Conservation (phyloP, 2,888 invertebrate genomes). For the Sarcophaga carnaria region DNA sequence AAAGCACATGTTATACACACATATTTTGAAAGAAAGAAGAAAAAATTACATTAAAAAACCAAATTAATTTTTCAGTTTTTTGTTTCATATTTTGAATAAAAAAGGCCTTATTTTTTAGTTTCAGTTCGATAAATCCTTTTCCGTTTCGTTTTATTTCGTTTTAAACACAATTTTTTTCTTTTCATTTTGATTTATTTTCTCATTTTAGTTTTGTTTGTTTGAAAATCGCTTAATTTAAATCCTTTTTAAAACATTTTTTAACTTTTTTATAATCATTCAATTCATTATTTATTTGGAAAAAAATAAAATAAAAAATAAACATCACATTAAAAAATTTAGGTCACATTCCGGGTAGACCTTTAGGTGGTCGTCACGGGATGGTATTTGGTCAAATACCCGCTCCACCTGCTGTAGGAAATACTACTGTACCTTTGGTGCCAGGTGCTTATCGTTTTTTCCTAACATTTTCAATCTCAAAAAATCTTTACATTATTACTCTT, state of each 20-base stretch:
- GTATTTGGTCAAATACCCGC: constrained; percentile 84
- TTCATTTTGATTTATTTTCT: constrained; percentile 14
- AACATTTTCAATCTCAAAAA: constrained; percentile 63
- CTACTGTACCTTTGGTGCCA: constrained; percentile 83
- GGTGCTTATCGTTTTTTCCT: constrained; percentile 82
- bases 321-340: constrained; percentile 81
- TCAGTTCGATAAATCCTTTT: constrained; percentile 31
- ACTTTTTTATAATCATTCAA: constrained; percentile 63
- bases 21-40: constrained; percentile 44
- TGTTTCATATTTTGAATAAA: constrained; percentile 33
- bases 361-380: constrained; percentile 86
- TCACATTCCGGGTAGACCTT: constrained; percentile 86
- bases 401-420: constrained; percentile 82
- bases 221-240: constrained; percentile 24
- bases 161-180: background rate
- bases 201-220: constrained; percentile 29
- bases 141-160: constrained; percentile 8
- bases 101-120: constrained; percentile 20
- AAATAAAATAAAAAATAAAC: constrained; percentile 66
- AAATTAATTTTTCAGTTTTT: constrained; percentile 4
- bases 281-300: constrained; percentile 67
- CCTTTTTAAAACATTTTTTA: constrained; percentile 47
- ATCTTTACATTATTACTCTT: constrained; percentile 43
- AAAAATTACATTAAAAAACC: constrained; percentile 24
- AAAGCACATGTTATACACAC: constrained; percentile 56